Base-by-base conservation (phyloP, 2,888 invertebrate species). In the Synergus gifuensis region DNA sequence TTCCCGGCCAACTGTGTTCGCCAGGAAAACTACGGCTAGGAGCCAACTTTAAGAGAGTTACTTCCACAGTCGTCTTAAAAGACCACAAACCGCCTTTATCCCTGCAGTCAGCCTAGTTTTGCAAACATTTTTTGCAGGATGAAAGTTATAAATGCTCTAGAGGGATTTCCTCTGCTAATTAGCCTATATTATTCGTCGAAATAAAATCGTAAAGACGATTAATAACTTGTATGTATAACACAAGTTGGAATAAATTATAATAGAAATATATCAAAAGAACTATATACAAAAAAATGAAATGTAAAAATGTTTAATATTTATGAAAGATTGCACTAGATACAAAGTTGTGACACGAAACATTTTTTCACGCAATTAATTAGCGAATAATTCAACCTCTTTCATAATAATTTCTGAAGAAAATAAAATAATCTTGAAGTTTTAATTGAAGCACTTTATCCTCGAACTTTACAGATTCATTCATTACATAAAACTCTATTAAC, bases 1-100 rank as follows among this genome's bases (percentile, higher is more conserved):
- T 91, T 91, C 89, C 87, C 88, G 86, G 82, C 88, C 88, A 89
- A 90, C 89, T 90, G 88, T 83, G 84, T 85, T 83, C 86, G 81
- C 83, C 83, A 83, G 85, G 83, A 85, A 85, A 85, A 85, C 83
- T 83, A 84, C 81, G 36, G 22, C 49, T n/a, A 76, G 81, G 83
- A 81, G 82, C 82, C 82, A 83, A 85, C 85, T 83, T 81, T 84
- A 83, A 81, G 76, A 78, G 81, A 83, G 81, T 81, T 76, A 78
- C 73, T 79, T 83, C 77, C 81, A 79, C 81, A 83, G 78, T 46
- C 22, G 82, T 82, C 77, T 83, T 83, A 83, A 77, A 82, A 83
- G 79, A 83, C 79, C 81, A 81, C 79, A 77, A 77, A 69, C 78
- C 69, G 80, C 79, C 40, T 49, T 60, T 67, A 67, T 77, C 77